Evolutionary conservation across 1,140 invertebrate genomes (phyloP).

Genomic region (Panagrolaimus sp.): DNA sequence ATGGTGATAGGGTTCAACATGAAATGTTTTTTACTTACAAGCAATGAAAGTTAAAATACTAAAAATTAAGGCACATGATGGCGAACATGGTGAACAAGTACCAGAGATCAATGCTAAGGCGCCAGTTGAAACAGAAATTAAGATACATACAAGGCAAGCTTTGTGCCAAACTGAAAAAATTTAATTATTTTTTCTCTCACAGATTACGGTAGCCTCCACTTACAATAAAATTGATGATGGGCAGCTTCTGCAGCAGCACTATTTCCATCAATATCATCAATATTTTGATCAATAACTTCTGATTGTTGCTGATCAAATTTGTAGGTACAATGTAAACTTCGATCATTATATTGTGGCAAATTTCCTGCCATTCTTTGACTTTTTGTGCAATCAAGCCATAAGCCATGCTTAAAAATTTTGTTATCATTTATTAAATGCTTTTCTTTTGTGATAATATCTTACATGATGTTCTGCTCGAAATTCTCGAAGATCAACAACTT

Average conservation of each 20-base stretch:
- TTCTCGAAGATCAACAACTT: conserved; percentile 56
- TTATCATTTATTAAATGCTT: conserved; percentile 1
- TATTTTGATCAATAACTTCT: conserved; percentile 49
- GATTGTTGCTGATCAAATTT: conserved; percentile 51
- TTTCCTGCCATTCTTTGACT: conserved; percentile 31
- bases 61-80: conserved; percentile 47
- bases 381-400: conserved; percentile 54
- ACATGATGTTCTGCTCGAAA: conserved; percentile 55
- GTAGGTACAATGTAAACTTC: conserved; percentile 53
- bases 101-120: conserved; percentile 43
- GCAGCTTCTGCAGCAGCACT: conserved; percentile 54
- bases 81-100: conserved; percentile 51
- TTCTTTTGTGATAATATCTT: conserved; percentile 15
- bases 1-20: not conserved
- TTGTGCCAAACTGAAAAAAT: conserved; percentile 54
- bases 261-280: conserved; percentile 47
- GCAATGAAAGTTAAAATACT: conserved; percentile 46
- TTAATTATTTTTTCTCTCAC: conserved; percentile 13
- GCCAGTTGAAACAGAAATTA: conserved; percentile 39
- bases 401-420: conserved; percentile 50
- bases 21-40: conserved; percentile 30
- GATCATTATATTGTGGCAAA: conserved; percentile 33
- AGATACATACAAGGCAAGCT: conserved; percentile 49
- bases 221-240: conserved; percentile 56
- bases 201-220: conserved; percentile 8